These are phyloP conservation scores for Bacillus rossius DNA, from an alignment of 1,140 invertebrate genomes.

Conservation along the genomic window DNA sequence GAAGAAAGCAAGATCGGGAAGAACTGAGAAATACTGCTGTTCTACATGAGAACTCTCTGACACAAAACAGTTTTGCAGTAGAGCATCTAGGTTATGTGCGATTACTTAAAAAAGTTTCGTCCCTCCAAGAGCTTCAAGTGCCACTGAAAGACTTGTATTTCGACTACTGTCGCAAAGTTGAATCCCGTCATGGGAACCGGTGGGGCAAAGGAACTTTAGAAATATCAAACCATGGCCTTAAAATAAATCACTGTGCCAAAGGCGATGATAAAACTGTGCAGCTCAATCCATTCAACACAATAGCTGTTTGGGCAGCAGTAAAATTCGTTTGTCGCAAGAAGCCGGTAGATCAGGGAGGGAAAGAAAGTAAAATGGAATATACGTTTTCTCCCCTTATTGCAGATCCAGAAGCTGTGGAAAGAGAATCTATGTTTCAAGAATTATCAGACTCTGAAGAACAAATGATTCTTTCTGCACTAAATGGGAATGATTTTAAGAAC, in stretches of 20 bases:
- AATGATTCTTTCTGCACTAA: not conserved
- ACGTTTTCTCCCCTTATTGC: conserved; percentile 83
- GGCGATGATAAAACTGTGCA: conserved; percentile 39
- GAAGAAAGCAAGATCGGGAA: not conserved
- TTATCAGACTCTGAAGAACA: conserved; percentile 40
- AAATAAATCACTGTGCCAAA: conserved; percentile 52
- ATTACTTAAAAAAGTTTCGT: conserved; percentile 70
- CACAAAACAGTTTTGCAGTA: conserved; percentile 54
- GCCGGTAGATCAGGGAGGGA: not conserved
- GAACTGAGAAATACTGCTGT: conserved; percentile 24
- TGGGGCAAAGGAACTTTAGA: conserved; percentile 50
- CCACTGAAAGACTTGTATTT: conserved; percentile 77
- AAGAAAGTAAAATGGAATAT: conserved; percentile 39
- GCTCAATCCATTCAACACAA: conserved; percentile 78
- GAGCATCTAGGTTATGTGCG: conserved; percentile 77
- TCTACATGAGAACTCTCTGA: conserved; percentile 39
- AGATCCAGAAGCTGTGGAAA: conserved; percentile 73
- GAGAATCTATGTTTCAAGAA: conserved; percentile 55
- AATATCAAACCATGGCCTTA: conserved; percentile 61
- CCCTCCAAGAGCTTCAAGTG: conserved; percentile 71
- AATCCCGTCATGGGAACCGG: not conserved
- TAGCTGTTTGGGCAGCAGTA: conserved; percentile 86
- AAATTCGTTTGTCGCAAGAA: conserved; percentile 52
- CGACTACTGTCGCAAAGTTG: conserved; percentile 5
- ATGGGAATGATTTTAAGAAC: not conserved